Evolutionary conservation across 2,888 invertebrate species (phyloP).

Genomic region (Xestia ashworthii): DNA sequence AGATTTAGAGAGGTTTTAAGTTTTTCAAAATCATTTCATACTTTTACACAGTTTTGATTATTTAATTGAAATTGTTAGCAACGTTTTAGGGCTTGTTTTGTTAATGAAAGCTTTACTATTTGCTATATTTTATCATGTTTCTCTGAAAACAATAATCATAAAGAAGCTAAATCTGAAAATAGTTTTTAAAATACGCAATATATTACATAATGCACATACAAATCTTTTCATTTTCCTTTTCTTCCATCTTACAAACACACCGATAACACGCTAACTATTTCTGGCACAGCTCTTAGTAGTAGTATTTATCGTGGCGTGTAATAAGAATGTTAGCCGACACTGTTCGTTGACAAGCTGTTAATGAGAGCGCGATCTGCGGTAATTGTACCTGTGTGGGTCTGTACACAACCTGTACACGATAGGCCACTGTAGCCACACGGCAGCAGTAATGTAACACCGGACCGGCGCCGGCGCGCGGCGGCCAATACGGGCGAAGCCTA

Average conservation of each 20-base stretch:
- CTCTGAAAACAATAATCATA: neutral
- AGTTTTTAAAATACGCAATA: neutral
- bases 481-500: neutral
- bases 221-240: neutral
- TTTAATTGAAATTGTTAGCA: neutral
- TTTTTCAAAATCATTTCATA: neutral
- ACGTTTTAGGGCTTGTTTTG: neutral
- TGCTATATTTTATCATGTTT: neutral
- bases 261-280: neutral
- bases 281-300: neutral
- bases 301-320: constrained; percentile 14
- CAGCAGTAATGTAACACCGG: constrained; percentile 1
- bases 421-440: neutral
- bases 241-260: neutral
- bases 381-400: constrained; percentile 1
- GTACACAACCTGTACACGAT: constrained; percentile 1
- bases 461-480: neutral
- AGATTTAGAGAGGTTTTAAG: neutral
- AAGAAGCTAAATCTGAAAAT: neutral
- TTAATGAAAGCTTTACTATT: neutral
- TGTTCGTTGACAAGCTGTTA: constrained; percentile 22
- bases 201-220: neutral
- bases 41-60: neutral
- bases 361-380: constrained; percentile 25
- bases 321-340: constrained; percentile 40